Evolutionary conservation across 2,113 vertebrate species (phyloP).

Genomic region (Prietella phreatophila): DNA sequence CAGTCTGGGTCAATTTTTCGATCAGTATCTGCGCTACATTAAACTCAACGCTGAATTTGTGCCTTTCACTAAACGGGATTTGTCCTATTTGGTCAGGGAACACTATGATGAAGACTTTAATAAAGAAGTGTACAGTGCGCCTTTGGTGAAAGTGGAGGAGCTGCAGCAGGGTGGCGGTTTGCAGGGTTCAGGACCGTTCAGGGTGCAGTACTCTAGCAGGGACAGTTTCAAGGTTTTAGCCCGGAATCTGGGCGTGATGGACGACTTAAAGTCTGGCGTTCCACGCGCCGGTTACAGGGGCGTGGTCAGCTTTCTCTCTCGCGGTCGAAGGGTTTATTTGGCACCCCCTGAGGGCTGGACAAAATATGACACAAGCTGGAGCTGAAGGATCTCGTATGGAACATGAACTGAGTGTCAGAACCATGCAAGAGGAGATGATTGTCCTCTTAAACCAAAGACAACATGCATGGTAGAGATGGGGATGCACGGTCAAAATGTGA

Average conservation of each 20-base stretch:
- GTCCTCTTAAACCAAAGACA: constrained; percentile 74
- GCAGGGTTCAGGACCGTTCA: constrained; percentile 71
- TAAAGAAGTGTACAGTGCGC: constrained; percentile 73
- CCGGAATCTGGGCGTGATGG: constrained; percentile 88
- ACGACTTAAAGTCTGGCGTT: constrained; percentile 92
- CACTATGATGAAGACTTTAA: constrained; percentile 76
- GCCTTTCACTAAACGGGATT: constrained; percentile 84
- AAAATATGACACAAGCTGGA: constrained; percentile 88
- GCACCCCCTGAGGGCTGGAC: constrained; percentile 85
- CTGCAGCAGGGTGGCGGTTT: constrained; percentile 75
- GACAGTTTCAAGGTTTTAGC: constrained; percentile 91
- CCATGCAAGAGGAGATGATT: constrained; percentile 38
- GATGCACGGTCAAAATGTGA: constrained; percentile 11
- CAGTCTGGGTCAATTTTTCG: constrained; percentile 94
- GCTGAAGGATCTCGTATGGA: constrained; percentile 63
- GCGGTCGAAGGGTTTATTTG: constrained; percentile 83
- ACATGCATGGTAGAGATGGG: constrained; percentile 8
- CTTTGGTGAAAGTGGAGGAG: constrained; percentile 76
- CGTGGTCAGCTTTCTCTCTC: constrained; percentile 83
- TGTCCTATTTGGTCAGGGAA: constrained; percentile 81
- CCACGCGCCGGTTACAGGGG: constrained; percentile 90
- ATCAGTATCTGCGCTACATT: constrained; percentile 93
- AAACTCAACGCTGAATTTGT: constrained; percentile 91
- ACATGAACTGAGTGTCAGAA: neutral
- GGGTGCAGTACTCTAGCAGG: constrained; percentile 83